phyloP scores from a whole-genome alignment of 2,113 vertebrate genomes.

The Rallus limicola region DNA sequence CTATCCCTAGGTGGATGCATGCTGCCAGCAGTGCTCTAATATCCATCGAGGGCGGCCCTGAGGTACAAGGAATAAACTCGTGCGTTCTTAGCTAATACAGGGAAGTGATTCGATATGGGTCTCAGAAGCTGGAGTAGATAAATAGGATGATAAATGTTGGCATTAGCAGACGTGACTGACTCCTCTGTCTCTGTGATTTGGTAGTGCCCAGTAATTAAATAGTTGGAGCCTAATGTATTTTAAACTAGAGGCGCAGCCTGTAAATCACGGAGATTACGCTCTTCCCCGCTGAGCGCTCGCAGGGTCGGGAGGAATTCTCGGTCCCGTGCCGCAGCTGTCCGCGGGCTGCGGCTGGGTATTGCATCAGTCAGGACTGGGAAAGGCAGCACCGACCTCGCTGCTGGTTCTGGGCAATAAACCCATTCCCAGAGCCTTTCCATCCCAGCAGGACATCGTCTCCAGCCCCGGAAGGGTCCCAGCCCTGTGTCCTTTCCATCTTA shows the following conservation, averaged over 20 bases:
- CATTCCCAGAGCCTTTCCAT: background rate
- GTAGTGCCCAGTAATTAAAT: slow-evolving; percentile 71
- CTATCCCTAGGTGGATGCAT: slow-evolving; percentile 46
- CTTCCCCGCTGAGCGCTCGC: slow-evolving; percentile 40
- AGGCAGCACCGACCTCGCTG: background rate
- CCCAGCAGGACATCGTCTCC: background rate
- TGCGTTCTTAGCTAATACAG: slow-evolving; percentile 46
- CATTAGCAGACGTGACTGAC: slow-evolving; percentile 66
- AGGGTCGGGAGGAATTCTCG: slow-evolving; percentile 53
- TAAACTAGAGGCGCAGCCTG: slow-evolving; percentile 62
- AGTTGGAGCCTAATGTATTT: slow-evolving; percentile 69
- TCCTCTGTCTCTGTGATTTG: slow-evolving; percentile 68
- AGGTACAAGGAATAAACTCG: slow-evolving; percentile 55
- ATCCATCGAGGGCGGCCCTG: slow-evolving; percentile 22
- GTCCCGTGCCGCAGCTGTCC: slow-evolving; percentile 35
- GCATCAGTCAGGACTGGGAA: background rate
- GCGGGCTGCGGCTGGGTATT: background rate
- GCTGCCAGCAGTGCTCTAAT: slow-evolving; percentile 42
- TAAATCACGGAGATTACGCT: slow-evolving; percentile 59
- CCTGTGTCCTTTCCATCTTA: background rate
- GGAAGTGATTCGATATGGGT: slow-evolving; percentile 59
- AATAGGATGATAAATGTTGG: slow-evolving; percentile 71
- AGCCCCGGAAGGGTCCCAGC: background rate
- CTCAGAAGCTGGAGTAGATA: slow-evolving; percentile 63
- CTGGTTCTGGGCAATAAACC: background rate